These are phyloP conservation scores for Hesperia comma DNA, from an alignment of 2,888 invertebrate genomes.

Conservation along the genomic window DNA sequence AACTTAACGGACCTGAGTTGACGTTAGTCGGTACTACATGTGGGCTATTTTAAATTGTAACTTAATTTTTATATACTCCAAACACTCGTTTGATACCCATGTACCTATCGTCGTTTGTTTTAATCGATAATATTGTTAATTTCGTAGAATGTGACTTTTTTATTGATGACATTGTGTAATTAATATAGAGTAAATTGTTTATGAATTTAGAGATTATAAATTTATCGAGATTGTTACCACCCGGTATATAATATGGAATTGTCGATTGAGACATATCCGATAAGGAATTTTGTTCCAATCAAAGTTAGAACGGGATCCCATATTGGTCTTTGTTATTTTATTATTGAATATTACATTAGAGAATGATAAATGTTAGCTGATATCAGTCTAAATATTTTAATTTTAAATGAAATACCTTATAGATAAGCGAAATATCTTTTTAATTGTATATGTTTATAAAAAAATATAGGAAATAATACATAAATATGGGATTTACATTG, in stretches of 20 bases:
- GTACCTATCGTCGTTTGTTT: constrained; percentile 67
- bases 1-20: constrained; percentile 21
- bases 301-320: constrained; percentile 58
- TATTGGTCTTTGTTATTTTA: constrained; percentile 72
- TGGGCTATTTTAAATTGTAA: constrained; percentile 32
- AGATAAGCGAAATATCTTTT: constrained; percentile 69
- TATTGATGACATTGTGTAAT: constrained; percentile 77
- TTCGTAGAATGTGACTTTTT: constrained; percentile 72
- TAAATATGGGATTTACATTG: constrained; percentile 66
- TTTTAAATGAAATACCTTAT: constrained; percentile 65
- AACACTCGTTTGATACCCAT: constrained; percentile 55
- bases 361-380: constrained; percentile 62
- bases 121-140: constrained; percentile 63
- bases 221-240: constrained; percentile 81
- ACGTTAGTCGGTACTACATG: constrained; percentile 26
- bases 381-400: constrained; percentile 62
- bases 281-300: constrained; percentile 61
- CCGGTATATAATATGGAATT: constrained; percentile 71
- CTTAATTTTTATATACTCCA: constrained; percentile 63
- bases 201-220: constrained; percentile 77
- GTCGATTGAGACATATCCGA: constrained; percentile 60
- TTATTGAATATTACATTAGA: constrained; percentile 64
- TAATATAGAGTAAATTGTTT: constrained; percentile 77
- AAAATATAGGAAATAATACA: constrained; percentile 56
- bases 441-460: constrained; percentile 65